phyloP scores from a whole-genome alignment of 2,797 vertebrate genomes.

The Lagothrix lagotricha region DNA sequence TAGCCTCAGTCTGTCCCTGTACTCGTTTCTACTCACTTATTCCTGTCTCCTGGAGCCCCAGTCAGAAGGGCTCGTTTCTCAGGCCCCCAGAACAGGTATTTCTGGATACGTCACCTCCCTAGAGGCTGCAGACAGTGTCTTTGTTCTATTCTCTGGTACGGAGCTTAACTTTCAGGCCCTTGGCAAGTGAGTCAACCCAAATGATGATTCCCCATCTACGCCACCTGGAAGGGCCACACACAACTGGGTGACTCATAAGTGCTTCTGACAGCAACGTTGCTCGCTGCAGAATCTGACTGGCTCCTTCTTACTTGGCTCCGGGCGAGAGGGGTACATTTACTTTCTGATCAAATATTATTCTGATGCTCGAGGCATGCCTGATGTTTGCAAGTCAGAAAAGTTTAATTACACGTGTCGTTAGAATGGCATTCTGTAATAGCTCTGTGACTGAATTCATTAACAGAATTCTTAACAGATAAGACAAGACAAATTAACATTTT shows the following conservation, averaged over 20 bases:
- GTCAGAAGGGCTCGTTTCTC: background rate
- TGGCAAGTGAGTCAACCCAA: background rate
- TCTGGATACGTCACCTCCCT: fast-evolving
- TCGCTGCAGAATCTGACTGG: background rate
- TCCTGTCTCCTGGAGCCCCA: background rate
- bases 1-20: background rate
- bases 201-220: fast-evolving
- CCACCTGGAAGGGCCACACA: background rate
- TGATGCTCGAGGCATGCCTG: constrained; percentile 77
- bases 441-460: constrained; percentile 82
- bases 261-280: background rate
- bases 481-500: constrained; percentile 82
- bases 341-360: constrained; percentile 80
- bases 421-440: constrained; percentile 76
- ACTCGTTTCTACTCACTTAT: background rate
- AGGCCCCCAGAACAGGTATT: background rate
- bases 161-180: background rate
- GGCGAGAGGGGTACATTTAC: constrained; percentile 57
- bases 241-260: background rate
- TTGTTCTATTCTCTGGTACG: background rate
- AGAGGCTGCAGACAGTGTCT: background rate
- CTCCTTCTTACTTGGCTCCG: background rate
- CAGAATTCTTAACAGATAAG: constrained; percentile 79
- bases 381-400: constrained; percentile 81
- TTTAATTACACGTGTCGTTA: constrained; percentile 86